Base-by-base conservation (phyloP, 2,888 invertebrate species). In the Poecilobothrus nobilitatus region DNA sequence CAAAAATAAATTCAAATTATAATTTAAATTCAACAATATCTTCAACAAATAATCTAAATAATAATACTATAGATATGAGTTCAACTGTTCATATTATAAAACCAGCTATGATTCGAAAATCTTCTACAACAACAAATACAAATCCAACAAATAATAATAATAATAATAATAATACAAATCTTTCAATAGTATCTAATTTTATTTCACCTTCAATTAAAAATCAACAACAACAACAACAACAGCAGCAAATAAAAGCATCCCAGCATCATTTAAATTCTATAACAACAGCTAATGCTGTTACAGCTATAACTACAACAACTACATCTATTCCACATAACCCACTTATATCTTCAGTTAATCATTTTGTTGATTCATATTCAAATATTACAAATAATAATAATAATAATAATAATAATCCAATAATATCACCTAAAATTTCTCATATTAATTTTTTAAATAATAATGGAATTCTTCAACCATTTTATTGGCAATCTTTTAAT, bases 41-140 rank as follows among this genome's bases (percentile, higher is more conserved):
- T 3, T 15, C 53, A 18, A 6, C 53, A 53, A 72, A 70, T 66
- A 70, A 68, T 67, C 2, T 4, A 4, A 73, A 70, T 69, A 63
- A 70, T 61, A 69, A 76, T 71, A 74, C 72, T 66, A 67, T 76
- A 73, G 53, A 73, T 67, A 68, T 77, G 76, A 64, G 74, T 73
- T 68, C 69, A 70, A 65, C 68, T 63, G 15, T 65, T 33, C 15
- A 41, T 66, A 6, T 37, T 21, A 12, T 65, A 65, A 21, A 66
- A 68, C 41, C 34, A 34, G 27, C n/a, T 15, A 41, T 22, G 9
- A 27, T n/a, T 6, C 66, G 68, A 22, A 68, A 71, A 71, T 22
- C 71, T 53, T 61, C 21, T 67, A 22, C 71, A 68, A 63, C 20
- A 68, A 20, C 71, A 68, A 63, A 66, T 66, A 34, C 68, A 61